Evolutionary conservation across 2,113 vertebrate genomes (phyloP), one percentile per base, ranked within the genome.

Genomic region (Hypanus sabinus): DNA sequence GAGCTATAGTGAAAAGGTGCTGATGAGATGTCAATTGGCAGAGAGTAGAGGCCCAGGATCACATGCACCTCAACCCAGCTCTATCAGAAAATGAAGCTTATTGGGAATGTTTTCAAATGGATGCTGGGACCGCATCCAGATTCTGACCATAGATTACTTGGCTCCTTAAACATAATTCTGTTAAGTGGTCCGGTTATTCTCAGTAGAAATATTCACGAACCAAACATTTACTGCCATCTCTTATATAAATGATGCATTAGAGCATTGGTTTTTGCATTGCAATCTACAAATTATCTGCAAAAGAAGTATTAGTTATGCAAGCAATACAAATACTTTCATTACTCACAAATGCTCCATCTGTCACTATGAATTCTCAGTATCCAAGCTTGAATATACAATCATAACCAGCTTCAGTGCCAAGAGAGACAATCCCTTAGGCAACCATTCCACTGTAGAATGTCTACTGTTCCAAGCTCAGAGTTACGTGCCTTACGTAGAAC

Each of bases 371-470:
- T 90, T 30, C 60, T 90, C n/a, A n/a, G 83, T 16, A 62, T 30
- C 27, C 83, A 88, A 88, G 62, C 57, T 88, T n/a, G 62, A 90
- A 90, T 62, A 18, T 62, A 36, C 85, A 90, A 90, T 90, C 85
- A 33, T 90, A 62, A 90, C 60, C 60, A 90, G 85, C 60, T 90
- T 65, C 85, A 90, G 65, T n/a, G 62, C 85, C n/a, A 65, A 62
- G 60, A 90, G 60, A 90, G 71, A 16, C 71, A 65, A 65, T 90
- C 60, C n/a, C 62, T 62, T 16, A 33, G 85, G 60, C 60, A 90
- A 90, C 85, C 57, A 65, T 90, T 33, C 60, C 76, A 79, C 11
- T 14, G n/a, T 11, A 79, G 85, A 90, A 33, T 36, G 85, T n/a
- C 85, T 14, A 65, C 85, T 68, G 85, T 33, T 68, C 62, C n/a